Conservation (phyloP, 2,888 invertebrate species). For the Subacronicta megacephala region DNA sequence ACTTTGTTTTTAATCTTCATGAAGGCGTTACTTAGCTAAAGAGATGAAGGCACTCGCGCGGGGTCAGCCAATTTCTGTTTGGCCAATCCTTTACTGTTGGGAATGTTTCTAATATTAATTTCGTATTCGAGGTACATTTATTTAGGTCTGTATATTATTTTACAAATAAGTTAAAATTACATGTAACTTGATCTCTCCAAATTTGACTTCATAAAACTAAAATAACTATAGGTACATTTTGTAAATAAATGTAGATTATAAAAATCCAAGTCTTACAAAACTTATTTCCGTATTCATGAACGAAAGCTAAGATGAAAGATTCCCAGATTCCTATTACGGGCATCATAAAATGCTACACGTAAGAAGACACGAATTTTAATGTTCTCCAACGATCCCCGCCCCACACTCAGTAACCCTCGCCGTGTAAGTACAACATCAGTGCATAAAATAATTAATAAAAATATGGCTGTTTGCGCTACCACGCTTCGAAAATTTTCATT, state of each 20-base stretch:
- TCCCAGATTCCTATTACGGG: too few relatives aligned
- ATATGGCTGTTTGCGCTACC: too few relatives aligned
- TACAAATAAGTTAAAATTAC: slow-evolving; percentile 43
- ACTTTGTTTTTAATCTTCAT: too few relatives aligned
- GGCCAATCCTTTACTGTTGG: slow-evolving; percentile 57
- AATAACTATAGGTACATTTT: slow-evolving; percentile 50
- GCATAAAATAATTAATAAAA: too few relatives aligned
- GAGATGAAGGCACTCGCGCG: not conserved
- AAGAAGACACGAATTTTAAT: too few relatives aligned
- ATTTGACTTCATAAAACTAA: slow-evolving; percentile 48
- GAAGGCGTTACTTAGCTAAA: too few relatives aligned
- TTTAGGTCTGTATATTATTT: slow-evolving; percentile 45
- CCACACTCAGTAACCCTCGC: too few relatives aligned
- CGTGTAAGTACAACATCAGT: too few relatives aligned
- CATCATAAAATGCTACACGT: too few relatives aligned
- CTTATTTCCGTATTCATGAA: slow-evolving; percentile 64
- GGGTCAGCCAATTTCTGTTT: slow-evolving; percentile 7
- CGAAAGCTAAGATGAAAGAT: too few relatives aligned
- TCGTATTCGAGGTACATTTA: slow-evolving; percentile 61
- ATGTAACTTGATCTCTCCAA: slow-evolving; percentile 48
- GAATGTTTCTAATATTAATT: slow-evolving; percentile 76
- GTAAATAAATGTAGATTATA: slow-evolving; percentile 51
- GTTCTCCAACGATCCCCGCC: too few relatives aligned
- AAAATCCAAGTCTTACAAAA: slow-evolving; percentile 54
- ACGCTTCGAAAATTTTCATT: too few relatives aligned